Evolutionary conservation across 2,113 vertebrate species (phyloP), one percentile per base, ranked within the genome.

Genomic region (Ursus arctos): DNA sequence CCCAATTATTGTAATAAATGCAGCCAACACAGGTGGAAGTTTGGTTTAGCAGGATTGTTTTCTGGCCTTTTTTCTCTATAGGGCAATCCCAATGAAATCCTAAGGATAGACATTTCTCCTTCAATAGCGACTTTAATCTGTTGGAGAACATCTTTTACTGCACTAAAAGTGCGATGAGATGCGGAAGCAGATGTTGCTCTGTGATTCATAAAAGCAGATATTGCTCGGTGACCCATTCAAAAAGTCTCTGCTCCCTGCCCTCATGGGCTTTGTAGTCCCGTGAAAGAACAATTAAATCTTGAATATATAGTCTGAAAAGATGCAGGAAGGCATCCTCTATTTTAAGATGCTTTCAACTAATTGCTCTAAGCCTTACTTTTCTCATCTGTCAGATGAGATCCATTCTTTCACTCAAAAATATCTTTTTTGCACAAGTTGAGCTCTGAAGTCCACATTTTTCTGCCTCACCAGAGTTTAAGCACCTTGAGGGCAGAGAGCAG

Each of bases 351-450:
- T 86, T 88, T 80, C 40, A 55, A 33, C 47, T 81, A 67, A 83
- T 31, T 84, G 94, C 74, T 22, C 53, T 55, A 71, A 91, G 24
- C 12, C 33, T 77, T 28, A 6, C 19, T 82, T 51, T 85, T 81
- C 33, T 79, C 36, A n/a, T 13, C 33, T 33, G 12, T 26, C 65
- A 74, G 40, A 80, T 74, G 33, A 59, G 33, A 95, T 77, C 55
- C 67, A 85, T 86, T 97, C 71, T 89, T 69, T 91, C 21, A 74
- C 49, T 96, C 77, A 86, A 74, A 91, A 47, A 65, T 8, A 2
- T 53, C 19, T 26, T 43, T 61, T 93, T 81, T 81, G 11, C 4
- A 55, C 28, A 77, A 79, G 80, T 43, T 86, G 90, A 92, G 4
- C 40, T 57, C 55, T 51, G 16, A 86, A 81, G 24, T 84, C 21